phyloP scores from a whole-genome alignment of 2,888 invertebrate species.

The Ochropleura leucogaster region DNA sequence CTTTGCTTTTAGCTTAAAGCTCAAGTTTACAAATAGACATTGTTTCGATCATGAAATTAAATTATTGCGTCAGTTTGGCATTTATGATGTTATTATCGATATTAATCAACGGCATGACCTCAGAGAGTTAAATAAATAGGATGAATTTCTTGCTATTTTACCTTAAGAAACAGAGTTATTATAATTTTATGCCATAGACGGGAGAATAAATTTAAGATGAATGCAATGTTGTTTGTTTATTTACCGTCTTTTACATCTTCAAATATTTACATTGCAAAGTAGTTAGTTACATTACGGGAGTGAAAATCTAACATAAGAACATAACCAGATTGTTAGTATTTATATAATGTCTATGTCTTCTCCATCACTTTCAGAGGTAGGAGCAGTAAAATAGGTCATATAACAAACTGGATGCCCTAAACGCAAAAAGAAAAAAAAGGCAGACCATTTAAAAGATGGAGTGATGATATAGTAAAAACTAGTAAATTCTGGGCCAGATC shows the following conservation, averaged over 20 bases:
- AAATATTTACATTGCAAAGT: no score
- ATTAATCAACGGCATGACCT: constrained; percentile 21
- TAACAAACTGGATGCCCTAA: no score
- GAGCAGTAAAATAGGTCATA: no score
- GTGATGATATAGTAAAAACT: no score
- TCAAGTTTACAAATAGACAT: constrained; percentile 2
- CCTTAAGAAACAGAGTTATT: not conserved
- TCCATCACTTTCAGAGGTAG: no score
- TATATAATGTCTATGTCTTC: no score
- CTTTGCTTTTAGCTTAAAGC: not conserved
- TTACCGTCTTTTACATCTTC: not conserved
- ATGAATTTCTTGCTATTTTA: not conserved
- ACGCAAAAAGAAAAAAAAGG: no score
- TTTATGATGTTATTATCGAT: constrained; percentile 32
- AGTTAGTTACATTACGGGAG: no score
- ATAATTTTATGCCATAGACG: not conserved
- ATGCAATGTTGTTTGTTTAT: constrained; percentile 8
- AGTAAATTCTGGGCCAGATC: no score
- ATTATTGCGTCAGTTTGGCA: constrained; percentile 12
- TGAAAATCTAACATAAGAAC: no score
- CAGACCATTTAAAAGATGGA: no score
- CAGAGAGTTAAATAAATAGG: constrained; percentile 5
- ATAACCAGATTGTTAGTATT: no score
- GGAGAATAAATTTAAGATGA: constrained; percentile 19
- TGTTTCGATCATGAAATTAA: not conserved